Conservation (phyloP, 1,140 invertebrate genomes). For the Brachionus koreanus region DNA sequence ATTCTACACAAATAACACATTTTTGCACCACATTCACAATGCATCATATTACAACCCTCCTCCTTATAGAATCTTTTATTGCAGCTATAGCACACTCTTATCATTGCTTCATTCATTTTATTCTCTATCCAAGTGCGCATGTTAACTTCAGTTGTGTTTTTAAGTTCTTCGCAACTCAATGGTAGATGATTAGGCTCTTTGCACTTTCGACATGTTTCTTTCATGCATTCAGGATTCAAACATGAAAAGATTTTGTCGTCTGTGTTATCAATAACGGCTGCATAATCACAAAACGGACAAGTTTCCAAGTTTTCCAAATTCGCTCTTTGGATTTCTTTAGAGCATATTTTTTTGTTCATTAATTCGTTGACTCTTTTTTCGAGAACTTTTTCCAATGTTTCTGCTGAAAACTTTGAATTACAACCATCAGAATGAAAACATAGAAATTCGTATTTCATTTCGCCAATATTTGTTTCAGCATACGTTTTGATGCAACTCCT, state of each 20-base stretch:
- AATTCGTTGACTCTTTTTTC: slow-evolving; percentile 62
- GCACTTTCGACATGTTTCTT: slow-evolving; percentile 66
- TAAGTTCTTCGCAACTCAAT: slow-evolving; percentile 64
- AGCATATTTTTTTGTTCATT: slow-evolving; percentile 61
- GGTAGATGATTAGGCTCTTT: slow-evolving; percentile 66
- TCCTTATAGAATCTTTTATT: slow-evolving; percentile 64
- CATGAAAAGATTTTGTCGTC: slow-evolving; percentile 66
- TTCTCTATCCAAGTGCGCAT: slow-evolving; percentile 65
- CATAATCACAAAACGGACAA: background rate
- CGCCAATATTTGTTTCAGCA: slow-evolving; percentile 61
- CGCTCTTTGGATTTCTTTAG: slow-evolving; percentile 64
- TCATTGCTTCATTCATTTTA: slow-evolving; percentile 66
- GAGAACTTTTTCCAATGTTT: slow-evolving; percentile 55
- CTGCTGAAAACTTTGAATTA: slow-evolving; percentile 49
- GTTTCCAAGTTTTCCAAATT: slow-evolving; percentile 61
- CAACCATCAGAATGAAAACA: slow-evolving; percentile 58
- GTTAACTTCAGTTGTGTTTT: slow-evolving; percentile 62
- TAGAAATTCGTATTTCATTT: slow-evolving; percentile 60
- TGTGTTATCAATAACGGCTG: slow-evolving; percentile 49
- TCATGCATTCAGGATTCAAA: slow-evolving; percentile 65
- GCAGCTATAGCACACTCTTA: slow-evolving; percentile 66
- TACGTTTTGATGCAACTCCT: slow-evolving; percentile 59
- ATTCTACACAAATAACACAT: slow-evolving; percentile 69
- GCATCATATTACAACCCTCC: slow-evolving; percentile 70
- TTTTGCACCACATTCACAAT: slow-evolving; percentile 65